phyloP scores from a whole-genome alignment of 2,113 vertebrate species.

The Anarrhichthys ocellatus region DNA sequence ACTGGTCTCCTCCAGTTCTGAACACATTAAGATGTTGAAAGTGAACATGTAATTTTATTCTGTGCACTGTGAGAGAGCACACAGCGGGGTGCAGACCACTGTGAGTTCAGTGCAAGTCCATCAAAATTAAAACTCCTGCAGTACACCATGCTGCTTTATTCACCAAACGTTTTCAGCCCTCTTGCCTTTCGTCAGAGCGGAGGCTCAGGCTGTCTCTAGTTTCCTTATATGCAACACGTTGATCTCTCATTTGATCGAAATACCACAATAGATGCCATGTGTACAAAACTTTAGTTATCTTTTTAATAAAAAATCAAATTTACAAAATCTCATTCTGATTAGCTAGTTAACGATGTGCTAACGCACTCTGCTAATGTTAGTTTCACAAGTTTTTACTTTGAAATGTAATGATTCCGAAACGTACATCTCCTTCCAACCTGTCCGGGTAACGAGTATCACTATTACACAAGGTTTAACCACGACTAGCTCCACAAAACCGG shows the following conservation, averaged over 20 bases:
- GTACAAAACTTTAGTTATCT: neutral
- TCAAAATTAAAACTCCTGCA: neutral
- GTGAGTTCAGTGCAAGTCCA: neutral
- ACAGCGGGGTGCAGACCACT: neutral
- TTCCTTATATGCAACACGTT: neutral
- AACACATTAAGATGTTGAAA: conserved; percentile 3
- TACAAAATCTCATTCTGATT: neutral
- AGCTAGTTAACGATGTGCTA: neutral
- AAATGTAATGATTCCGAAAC: too few relatives aligned
- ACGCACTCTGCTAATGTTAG: too few relatives aligned
- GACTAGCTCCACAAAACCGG: too few relatives aligned
- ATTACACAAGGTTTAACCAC: too few relatives aligned
- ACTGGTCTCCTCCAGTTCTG: neutral
- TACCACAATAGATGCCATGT: neutral
- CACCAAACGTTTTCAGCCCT: neutral
- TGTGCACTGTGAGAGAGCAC: neutral
- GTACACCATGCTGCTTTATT: neutral
- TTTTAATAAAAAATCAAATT: neutral
- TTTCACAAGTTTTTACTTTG: too few relatives aligned
- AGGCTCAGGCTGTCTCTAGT: neutral
- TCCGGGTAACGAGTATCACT: neutral
- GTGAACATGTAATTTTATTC: neutral
- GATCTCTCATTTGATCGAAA: neutral
- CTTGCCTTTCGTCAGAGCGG: neutral
- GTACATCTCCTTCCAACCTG: neutral